A percentile compares a stretch with the other conserved stretches of the same genome.
These are phyloP conservation scores for Nymphalis c-album DNA, from an alignment of 2,888 invertebrate species.

Conservation along the genomic window DNA sequence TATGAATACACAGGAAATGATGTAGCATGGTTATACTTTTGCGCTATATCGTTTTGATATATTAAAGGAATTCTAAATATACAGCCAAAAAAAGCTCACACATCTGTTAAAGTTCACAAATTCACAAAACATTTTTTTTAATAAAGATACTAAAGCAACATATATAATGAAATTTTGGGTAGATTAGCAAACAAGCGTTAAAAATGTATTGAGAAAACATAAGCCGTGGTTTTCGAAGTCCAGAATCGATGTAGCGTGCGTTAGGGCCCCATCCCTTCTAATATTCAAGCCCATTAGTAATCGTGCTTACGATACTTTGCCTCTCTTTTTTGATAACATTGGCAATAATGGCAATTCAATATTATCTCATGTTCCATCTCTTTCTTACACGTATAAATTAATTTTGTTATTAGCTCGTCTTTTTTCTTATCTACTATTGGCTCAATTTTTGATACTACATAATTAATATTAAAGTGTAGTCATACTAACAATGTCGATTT, in stretches of 20 bases:
- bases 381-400: no score
- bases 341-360: background rate
- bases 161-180: conserved; percentile 1
- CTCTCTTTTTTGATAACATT: conserved; percentile 30
- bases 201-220: conserved; percentile 50
- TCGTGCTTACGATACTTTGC: conserved; percentile 38
- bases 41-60: no score
- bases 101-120: background rate
- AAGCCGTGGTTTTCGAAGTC: conserved; percentile 43
- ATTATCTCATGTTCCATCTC: background rate
- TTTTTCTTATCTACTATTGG: background rate
- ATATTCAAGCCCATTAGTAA: conserved; percentile 55
- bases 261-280: conserved; percentile 44
- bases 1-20: no score
- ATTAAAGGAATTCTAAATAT: no score
- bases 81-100: no score
- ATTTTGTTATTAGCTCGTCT: background rate
- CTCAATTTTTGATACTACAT: no score
- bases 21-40: no score
- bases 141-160: background rate
- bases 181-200: conserved; percentile 44
- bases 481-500: no score
- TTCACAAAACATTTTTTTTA: background rate
- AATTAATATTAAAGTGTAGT: no score
- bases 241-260: conserved; percentile 50